Base-by-base conservation (phyloP, 2,113 vertebrate species). In the Sialia sialis region DNA sequence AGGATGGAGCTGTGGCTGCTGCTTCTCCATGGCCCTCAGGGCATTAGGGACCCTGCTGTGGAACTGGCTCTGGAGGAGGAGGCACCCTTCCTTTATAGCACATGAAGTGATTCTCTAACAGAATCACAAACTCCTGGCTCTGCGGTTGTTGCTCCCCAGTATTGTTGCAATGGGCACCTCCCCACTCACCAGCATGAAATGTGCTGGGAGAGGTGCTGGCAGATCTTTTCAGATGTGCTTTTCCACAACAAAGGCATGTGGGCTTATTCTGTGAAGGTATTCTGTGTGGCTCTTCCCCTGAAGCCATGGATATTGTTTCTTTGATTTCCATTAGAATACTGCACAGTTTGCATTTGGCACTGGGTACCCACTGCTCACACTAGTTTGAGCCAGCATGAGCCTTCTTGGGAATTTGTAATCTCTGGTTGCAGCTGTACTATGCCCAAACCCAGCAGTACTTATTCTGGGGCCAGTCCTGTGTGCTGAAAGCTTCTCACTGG, bases 291-390 rank as follows among this genome's bases (percentile, higher is more conserved):
- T 56, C 59, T 93, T 89, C 30, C 87, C 82, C 89, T 30, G 69
- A 81, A 92, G 55, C 84, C 67, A 52, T 58, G 66, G 62, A 39
- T 84, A 79, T 95, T 93, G 69, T 96, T 89, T 72, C 69, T 91
- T 95, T 87, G 77, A 92, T 90, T 89, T 89, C 88, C 78, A 95
- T 96, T 83, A 84, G 58, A 52, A 90, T 86, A 79, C 52, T 60
- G 59, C 62, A n/a, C 32, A 54, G 82, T 91, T 93, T 91, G 67
- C 73, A 78, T 86, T 96, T 94, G 94, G 94, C 79, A 54, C 63
- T 59, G 63, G 4, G 9, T 58, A 17, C 44, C 41, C 38, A 29
- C 48, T 75, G 78, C 60, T 92, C 22, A 36, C 32, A 4, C 30
- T 68, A 14, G 16, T 73, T 51, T 69, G 55, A 88, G 78, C 87